phyloP scores from a whole-genome alignment of 2,113 vertebrate species.

The Ptyas mucosa region DNA sequence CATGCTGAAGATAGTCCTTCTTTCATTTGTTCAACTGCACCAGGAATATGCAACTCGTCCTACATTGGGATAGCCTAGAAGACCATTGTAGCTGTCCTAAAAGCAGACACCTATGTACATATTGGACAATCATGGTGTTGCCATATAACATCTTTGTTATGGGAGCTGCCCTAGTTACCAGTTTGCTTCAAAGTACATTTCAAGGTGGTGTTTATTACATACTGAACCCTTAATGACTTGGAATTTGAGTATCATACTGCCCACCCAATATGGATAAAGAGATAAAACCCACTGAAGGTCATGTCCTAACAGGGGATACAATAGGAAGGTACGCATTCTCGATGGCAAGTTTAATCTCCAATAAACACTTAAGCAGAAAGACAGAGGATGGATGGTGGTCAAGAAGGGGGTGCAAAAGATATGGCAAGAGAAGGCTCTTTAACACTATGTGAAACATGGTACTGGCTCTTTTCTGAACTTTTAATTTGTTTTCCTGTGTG shows the following conservation, averaged over 20 bases:
- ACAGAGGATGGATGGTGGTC: background rate
- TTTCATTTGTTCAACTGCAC: background rate
- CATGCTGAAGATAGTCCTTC: background rate
- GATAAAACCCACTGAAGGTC: background rate
- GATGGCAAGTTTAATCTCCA: background rate
- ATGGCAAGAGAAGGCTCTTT: background rate
- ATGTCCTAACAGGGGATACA: too few relatives aligned
- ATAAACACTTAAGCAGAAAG: background rate
- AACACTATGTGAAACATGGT: background rate
- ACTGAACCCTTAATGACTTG: background rate
- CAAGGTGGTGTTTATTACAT: background rate
- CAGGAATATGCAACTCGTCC: background rate
- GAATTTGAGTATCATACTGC: background rate
- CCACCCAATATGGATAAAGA: background rate
- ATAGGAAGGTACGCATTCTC: background rate
- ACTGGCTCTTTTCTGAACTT: background rate
- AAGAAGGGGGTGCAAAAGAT: background rate
- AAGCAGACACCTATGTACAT: background rate
- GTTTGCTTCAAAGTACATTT: background rate
- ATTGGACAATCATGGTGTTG: too few relatives aligned
- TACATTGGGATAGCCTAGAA: background rate
- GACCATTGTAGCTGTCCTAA: background rate
- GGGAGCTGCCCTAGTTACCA: background rate
- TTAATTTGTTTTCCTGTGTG: background rate
- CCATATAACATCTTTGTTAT: too few relatives aligned